A percentile compares a stretch with the other conserved stretches of the same genome.
Conservation (phyloP, 2,888 invertebrate species). For the Nudaria mundana region DNA sequence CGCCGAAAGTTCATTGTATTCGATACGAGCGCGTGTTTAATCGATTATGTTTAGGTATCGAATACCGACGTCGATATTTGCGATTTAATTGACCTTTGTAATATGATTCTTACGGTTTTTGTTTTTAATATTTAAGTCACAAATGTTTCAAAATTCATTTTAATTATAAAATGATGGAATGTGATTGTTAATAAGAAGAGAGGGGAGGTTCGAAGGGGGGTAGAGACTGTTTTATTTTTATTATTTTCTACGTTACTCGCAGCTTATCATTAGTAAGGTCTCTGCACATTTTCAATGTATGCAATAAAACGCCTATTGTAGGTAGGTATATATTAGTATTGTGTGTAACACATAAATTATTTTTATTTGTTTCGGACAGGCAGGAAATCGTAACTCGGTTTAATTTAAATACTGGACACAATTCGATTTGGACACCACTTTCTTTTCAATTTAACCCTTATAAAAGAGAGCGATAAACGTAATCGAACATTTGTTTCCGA, state of each 20-base stretch:
- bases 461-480: conserved; percentile 37
- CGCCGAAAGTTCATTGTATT: conserved; percentile 51
- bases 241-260: background rate
- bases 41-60: conserved; percentile 74
- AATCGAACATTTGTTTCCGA: conserved; percentile 55
- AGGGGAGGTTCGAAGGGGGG: background rate
- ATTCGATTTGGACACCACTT: conserved; percentile 27
- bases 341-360: too few species aligned
- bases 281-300: too few species aligned
- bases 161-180: background rate
- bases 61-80: conserved; percentile 52
- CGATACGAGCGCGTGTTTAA: conserved; percentile 67
- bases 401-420: conserved; percentile 24
- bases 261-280: too few species aligned
- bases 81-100: conserved; percentile 39
- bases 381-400: conserved; percentile 38
- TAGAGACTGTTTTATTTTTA: background rate
- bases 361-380: conserved; percentile 20
- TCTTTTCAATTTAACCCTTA: conserved; percentile 42
- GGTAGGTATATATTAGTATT: too few species aligned
- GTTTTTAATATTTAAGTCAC: conserved; percentile 19
- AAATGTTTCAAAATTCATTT: conserved; percentile 4
- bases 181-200: background rate
- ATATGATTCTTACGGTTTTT: conserved; percentile 23
- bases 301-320: too few species aligned